These are phyloP conservation scores for Drosophila borborema DNA, from an alignment of 2,888 invertebrate genomes.

Conservation along the genomic window DNA sequence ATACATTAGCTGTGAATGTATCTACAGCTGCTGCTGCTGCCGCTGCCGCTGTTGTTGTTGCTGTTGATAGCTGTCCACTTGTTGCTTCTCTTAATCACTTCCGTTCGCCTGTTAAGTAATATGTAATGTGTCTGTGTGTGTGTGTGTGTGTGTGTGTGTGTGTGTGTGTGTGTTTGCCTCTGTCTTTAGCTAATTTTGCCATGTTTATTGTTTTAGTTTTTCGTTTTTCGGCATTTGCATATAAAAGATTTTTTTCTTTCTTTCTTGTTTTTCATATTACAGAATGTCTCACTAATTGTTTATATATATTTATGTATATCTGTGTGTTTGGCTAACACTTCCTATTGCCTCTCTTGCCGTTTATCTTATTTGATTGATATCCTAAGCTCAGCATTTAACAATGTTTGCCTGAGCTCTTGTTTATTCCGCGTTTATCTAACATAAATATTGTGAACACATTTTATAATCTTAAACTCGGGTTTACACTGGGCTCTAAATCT, in stretches of 20 bases:
- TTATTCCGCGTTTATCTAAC: slow-evolving; percentile 15
- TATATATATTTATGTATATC: not conserved
- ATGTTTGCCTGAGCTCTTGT: not conserved
- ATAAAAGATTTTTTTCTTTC: slow-evolving; percentile 3
- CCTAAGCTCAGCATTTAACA: slow-evolving; percentile 10
- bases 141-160: slow-evolving; percentile 1
- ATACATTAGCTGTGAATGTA: slow-evolving; percentile 43
- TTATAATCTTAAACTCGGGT: slow-evolving; percentile 24
- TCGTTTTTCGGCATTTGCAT: slow-evolving; percentile 37
- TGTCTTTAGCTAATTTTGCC: slow-evolving; percentile 63
- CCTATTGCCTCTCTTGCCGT: not conserved
- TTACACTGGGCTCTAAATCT: slow-evolving; percentile 6
- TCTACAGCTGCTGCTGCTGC: slow-evolving; percentile 2
- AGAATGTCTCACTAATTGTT: slow-evolving; percentile 19
- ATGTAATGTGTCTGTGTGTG: slow-evolving; percentile 3
- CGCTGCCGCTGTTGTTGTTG: not conserved
- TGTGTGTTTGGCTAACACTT: not conserved
- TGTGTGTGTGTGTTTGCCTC: not conserved
- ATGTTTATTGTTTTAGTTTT: slow-evolving; percentile 35
- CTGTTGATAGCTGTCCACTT: slow-evolving; percentile 40
- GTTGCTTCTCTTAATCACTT: slow-evolving; percentile 72
- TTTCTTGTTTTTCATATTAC: slow-evolving; percentile 31
- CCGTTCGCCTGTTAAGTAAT: slow-evolving; percentile 73
- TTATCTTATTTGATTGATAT: slow-evolving; percentile 27
- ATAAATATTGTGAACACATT: slow-evolving; percentile 16